A percentile compares a stretch with the other conserved stretches of the same genome.
Evolutionary conservation across 1,140 invertebrate species (phyloP).

Genomic region (Zeugodacus cucurbitae): DNA sequence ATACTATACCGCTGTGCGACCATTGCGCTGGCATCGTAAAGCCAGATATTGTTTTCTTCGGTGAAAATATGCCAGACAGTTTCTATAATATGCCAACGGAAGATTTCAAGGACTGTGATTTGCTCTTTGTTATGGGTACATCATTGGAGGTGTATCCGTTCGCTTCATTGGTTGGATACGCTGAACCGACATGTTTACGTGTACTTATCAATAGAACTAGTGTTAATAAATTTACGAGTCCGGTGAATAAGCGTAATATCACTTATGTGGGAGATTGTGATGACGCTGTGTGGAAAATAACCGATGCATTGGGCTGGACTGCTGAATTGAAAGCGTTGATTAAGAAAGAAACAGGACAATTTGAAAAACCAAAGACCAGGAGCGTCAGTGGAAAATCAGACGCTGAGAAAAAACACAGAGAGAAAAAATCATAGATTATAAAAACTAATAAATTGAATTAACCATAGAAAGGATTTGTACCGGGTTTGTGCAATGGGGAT

Average conservation of each 20-base stretch:
- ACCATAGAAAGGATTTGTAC: background rate
- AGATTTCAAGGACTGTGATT: conserved; percentile 89
- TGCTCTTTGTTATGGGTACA: conserved; percentile 95
- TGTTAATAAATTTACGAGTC: conserved; percentile 75
- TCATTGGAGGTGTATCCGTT: conserved; percentile 95
- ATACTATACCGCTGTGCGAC: conserved; percentile 80
- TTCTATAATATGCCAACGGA: conserved; percentile 75
- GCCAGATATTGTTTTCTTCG: conserved; percentile 96
- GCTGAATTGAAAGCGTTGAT: conserved; percentile 74
- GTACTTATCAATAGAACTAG: conserved; percentile 88
- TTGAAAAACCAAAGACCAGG: conserved; percentile 60
- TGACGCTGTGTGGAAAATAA: conserved; percentile 81
- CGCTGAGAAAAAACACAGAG: background rate
- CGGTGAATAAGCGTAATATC: conserved; percentile 81
- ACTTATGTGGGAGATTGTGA: conserved; percentile 90
- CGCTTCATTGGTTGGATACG: conserved; percentile 85
- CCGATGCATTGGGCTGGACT: conserved; percentile 86
- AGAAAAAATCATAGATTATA: background rate
- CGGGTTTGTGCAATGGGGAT: background rate
- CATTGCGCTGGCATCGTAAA: conserved; percentile 82
- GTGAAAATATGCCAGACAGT: conserved; percentile 83
- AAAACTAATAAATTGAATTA: background rate
- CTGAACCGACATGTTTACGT: conserved; percentile 77
- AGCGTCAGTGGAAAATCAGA: background rate
- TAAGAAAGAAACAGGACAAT: conserved; percentile 68